phyloP scores from a whole-genome alignment of 2,888 invertebrate genomes.

The Ormia ochracea region DNA sequence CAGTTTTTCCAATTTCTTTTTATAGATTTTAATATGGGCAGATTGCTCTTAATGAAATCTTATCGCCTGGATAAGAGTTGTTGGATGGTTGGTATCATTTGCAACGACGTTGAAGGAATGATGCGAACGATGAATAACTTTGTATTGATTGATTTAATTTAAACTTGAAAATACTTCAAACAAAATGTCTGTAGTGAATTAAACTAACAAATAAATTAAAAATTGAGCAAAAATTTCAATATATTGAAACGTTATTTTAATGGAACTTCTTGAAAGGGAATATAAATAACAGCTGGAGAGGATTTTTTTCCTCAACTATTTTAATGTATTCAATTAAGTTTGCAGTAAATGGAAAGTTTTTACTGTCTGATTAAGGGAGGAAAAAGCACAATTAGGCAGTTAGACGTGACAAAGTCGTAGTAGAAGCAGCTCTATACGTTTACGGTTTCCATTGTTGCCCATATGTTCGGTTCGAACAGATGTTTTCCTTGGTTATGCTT shows the following conservation, averaged over 20 bases:
- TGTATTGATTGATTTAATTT: slow-evolving; percentile 57
- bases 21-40: slow-evolving; percentile 4
- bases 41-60: slow-evolving; percentile 53
- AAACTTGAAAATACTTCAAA: slow-evolving; percentile 46
- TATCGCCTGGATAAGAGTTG: slow-evolving; percentile 43
- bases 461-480: too few species aligned
- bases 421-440: too few species aligned
- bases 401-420: too few species aligned
- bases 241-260: not conserved
- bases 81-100: slow-evolving; percentile 15
- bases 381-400: too few species aligned
- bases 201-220: not conserved
- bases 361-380: too few species aligned
- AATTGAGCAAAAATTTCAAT: not conserved
- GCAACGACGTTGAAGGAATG: not conserved
- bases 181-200: slow-evolving; percentile 36
- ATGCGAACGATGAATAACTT: slow-evolving; percentile 15
- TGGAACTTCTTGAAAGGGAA: too few species aligned
- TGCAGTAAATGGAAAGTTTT: too few species aligned
- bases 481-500: too few species aligned
- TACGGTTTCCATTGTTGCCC: too few species aligned
- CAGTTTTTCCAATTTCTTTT: not conserved
- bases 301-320: too few species aligned
- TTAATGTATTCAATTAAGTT: too few species aligned
- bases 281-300: too few species aligned